phyloP scores from a whole-genome alignment of 2,888 invertebrate species.

The Cheilosia scutellata region DNA sequence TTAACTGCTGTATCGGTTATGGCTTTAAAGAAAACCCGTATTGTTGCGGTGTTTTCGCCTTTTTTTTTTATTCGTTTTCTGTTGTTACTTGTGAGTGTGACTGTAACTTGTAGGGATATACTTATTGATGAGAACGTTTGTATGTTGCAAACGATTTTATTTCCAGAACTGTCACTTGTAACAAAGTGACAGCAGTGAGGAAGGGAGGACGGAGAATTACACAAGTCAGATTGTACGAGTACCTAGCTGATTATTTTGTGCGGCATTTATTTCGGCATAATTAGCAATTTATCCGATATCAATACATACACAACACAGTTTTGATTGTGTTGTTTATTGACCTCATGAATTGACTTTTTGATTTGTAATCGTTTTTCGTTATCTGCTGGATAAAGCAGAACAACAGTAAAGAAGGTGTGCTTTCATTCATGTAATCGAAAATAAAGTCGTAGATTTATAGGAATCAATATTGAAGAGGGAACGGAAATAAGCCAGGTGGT shows the following conservation, averaged over 20 bases:
- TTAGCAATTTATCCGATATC: conserved; percentile 33
- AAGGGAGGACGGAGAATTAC: background rate
- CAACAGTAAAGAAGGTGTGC: background rate
- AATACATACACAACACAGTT: background rate
- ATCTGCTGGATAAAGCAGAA: conserved; percentile 21
- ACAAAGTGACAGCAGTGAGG: background rate
- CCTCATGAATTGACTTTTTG: conserved; percentile 29
- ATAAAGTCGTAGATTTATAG: background rate
- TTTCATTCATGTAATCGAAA: conserved; percentile 20
- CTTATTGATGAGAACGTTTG: conserved; percentile 10
- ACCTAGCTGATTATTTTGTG: conserved; percentile 21
- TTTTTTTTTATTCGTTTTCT: conserved; percentile 24
- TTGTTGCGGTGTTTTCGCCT: conserved; percentile 65
- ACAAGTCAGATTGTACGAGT: conserved; percentile 5
- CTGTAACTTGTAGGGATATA: background rate
- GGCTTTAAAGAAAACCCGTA: conserved; percentile 64
- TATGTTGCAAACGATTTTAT: conserved; percentile 18
- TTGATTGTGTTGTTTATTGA: conserved; percentile 17
- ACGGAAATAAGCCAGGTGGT: conserved; percentile 8
- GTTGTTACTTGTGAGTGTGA: conserved; percentile 8
- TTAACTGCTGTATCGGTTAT: conserved; percentile 44
- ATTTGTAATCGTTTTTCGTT: conserved; percentile 50
- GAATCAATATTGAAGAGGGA: background rate
- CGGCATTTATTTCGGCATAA: conserved; percentile 49
- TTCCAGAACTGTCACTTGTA: conserved; percentile 30